phyloP scores from a whole-genome alignment of 2,797 vertebrate genomes.

The Chanos chanos region DNA sequence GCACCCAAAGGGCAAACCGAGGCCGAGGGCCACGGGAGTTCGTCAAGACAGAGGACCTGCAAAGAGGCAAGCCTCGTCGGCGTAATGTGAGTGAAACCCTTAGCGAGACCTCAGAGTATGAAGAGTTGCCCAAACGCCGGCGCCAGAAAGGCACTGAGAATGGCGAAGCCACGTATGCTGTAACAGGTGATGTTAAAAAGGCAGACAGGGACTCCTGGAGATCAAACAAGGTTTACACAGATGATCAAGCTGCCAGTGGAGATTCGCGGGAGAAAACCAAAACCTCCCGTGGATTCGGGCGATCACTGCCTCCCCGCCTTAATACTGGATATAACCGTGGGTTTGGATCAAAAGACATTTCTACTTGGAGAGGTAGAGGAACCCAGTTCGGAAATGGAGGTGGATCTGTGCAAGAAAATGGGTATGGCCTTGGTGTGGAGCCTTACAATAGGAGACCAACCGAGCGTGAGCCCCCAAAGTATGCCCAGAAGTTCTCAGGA shows the following conservation, averaged over 20 bases:
- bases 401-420: slow-evolving; percentile 80
- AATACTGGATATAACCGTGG: slow-evolving; percentile 80
- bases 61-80: slow-evolving; percentile 84
- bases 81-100: slow-evolving; percentile 93
- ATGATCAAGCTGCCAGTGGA: slow-evolving; percentile 68
- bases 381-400: slow-evolving; percentile 60
- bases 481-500: slow-evolving; percentile 75
- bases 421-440: slow-evolving; percentile 70
- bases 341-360: slow-evolving; percentile 78
- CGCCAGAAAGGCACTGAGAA: slow-evolving; percentile 85
- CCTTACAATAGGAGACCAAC: slow-evolving; percentile 71
- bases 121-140: slow-evolving; percentile 94
- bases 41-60: slow-evolving; percentile 81
- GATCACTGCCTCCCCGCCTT: slow-evolving; percentile 85
- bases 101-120: slow-evolving; percentile 92
- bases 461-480: slow-evolving; percentile 80
- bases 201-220: slow-evolving; percentile 90
- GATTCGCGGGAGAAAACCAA: slow-evolving; percentile 79
- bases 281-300: slow-evolving; percentile 76
- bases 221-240: slow-evolving; percentile 86
- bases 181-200: slow-evolving; percentile 73
- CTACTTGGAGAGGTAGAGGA: slow-evolving; percentile 83
- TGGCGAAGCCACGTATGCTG: slow-evolving; percentile 67
- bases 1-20: slow-evolving; percentile 66
- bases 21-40: slow-evolving; percentile 81